Conservation (phyloP, 2,797 vertebrate genomes). For the Danio aesculapii region DNA sequence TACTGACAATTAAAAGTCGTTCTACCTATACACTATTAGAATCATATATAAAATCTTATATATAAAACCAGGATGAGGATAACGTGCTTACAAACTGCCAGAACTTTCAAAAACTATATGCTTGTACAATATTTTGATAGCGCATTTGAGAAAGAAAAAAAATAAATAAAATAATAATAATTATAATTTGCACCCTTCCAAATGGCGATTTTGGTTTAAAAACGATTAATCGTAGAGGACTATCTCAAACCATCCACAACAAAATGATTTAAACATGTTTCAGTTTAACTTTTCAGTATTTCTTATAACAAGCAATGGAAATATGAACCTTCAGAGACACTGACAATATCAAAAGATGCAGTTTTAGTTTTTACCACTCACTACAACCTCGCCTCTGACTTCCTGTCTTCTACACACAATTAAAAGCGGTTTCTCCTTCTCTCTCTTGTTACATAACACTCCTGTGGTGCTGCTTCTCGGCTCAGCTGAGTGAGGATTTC, state of each 20-base stretch:
- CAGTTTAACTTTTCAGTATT: not conserved
- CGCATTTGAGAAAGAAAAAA: too few relatives aligned
- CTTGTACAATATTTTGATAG: too few relatives aligned
- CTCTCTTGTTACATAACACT: not conserved
- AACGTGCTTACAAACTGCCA: too few relatives aligned
- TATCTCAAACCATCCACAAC: not conserved
- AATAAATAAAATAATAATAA: too few relatives aligned
- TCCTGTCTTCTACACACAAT: slow-evolving; percentile 9
- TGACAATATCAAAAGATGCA: not conserved
- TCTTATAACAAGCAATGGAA: not conserved
- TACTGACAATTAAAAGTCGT: too few relatives aligned
- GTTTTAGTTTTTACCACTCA: not conserved
- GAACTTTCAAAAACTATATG: too few relatives aligned
- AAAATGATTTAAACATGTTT: not conserved
- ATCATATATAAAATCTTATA: too few relatives aligned
- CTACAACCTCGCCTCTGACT: not conserved
- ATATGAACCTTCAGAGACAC: not conserved
- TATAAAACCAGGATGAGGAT: too few relatives aligned
- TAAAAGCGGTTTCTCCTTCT: slow-evolving; percentile 20
- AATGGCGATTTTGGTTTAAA: too few relatives aligned
- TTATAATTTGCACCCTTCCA: too few relatives aligned
- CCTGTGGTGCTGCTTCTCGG: not conserved
- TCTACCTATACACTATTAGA: too few relatives aligned
- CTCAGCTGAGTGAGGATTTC: slow-evolving; percentile 22
- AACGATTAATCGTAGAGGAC: too few relatives aligned